Evolutionary conservation across 2,888 invertebrate genomes (phyloP).

Genomic region (Shargacucullia verbasci): DNA sequence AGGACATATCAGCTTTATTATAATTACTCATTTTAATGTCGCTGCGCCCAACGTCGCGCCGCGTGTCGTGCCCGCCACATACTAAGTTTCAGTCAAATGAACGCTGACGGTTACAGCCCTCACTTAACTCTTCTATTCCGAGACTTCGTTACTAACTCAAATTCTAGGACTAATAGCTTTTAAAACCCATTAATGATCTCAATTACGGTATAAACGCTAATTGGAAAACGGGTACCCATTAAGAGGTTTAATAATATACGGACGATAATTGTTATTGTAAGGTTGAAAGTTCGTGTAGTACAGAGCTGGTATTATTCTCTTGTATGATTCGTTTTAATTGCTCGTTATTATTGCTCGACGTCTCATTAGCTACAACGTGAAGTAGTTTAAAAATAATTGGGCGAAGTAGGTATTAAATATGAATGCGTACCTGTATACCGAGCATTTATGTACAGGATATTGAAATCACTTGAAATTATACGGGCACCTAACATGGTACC

Average conservation of each 20-base stretch:
- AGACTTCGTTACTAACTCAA: conserved; percentile 29
- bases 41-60: conserved; percentile 77
- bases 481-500: conserved; percentile 37
- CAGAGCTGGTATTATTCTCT: conserved; percentile 36
- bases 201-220: conserved; percentile 52
- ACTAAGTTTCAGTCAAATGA: conserved; percentile 57
- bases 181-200: conserved; percentile 49
- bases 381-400: conserved; percentile 51
- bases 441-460: conserved; percentile 42
- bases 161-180: conserved; percentile 43
- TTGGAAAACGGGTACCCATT: conserved; percentile 52
- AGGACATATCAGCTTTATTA: conserved; percentile 87
- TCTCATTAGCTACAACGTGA: conserved; percentile 51
- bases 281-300: conserved; percentile 43
- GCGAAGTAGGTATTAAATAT: conserved; percentile 34
- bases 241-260: conserved; percentile 52
- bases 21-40: conserved; percentile 88
- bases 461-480: conserved; percentile 50
- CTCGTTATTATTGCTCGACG: conserved; percentile 52
- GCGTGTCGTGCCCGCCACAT: conserved; percentile 35
- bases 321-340: conserved; percentile 55
- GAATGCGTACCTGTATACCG: conserved; percentile 16
- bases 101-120: conserved; percentile 11
- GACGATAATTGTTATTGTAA: conserved; percentile 51
- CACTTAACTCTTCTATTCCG: conserved; percentile 16